Base-by-base conservation (phyloP, 2,113 vertebrate species). In the Gymnocephalus cernua region DNA sequence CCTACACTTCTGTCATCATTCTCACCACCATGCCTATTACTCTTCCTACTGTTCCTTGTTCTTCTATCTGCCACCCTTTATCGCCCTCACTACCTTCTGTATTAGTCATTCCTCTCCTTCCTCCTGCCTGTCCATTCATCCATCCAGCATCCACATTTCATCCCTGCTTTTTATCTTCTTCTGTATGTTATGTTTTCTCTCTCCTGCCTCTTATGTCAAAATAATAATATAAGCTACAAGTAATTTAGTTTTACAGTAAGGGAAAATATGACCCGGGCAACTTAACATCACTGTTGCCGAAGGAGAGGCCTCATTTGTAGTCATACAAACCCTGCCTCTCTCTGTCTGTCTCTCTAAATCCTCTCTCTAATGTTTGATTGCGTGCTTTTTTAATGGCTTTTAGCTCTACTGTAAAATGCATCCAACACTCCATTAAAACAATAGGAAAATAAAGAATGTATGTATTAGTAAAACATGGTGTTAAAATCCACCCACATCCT, bases 231-330 rank as follows among this genome's bases (percentile, higher is more conserved):
- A 47, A 59, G 72, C 41, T 73, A 14, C 51, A 54, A 59, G 19
- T 79, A 65, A 84, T 82, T 53, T 61, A 50, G 35, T 77, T 82
- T 74, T 70, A 85, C 57, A 29, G 35, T 18, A 27, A 75, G 54
- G 32, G 29, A 25, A 78, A 76, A 87, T 69, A 80, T 62, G 41
- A 74, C 62, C 29, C 2, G 4, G 8, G n/a, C 48, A 38, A 76
- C 62, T 77, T 74, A 21, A 77, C 7, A 56, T 82, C 65, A 73
- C 62, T 71, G 35, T 82, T 59, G 80, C 6, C 48, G 48, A 58
- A 77, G 74, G 47, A 80, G 62, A 77, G 29, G 58, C 18, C 67
- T 85, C 64, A 77, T 80, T 89, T 74, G 54, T 45, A 65, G 68
- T 54, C 32, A 70, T 51, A 74, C 44, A 32, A 54, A 74, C 76